phyloP scores from a whole-genome alignment of 2,888 invertebrate genomes.

The Monoplex corrugatus region DNA sequence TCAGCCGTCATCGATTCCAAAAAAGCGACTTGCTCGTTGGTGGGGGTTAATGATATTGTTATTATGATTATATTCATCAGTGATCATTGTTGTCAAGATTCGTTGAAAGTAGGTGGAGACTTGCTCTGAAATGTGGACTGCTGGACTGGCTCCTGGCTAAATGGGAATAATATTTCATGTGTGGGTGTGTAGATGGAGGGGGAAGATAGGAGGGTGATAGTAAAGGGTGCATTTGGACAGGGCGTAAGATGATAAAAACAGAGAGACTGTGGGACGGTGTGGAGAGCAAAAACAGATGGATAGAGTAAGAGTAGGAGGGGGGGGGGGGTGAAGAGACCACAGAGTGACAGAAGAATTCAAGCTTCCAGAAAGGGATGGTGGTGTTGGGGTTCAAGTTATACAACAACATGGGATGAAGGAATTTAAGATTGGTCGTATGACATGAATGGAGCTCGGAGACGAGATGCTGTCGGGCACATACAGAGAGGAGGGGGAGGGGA shows the following conservation, averaged over 20 bases:
- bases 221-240: too few relatives aligned
- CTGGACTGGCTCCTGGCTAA: too few relatives aligned
- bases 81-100: background rate
- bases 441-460: background rate
- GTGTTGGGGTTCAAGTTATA: too few relatives aligned
- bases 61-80: slow-evolving; percentile 1
- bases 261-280: background rate
- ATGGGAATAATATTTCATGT: background rate
- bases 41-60: background rate
- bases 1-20: slow-evolving; percentile 12
- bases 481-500: background rate
- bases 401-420: too few relatives aligned
- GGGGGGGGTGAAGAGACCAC: background rate
- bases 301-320: background rate
- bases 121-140: too few relatives aligned
- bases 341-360: background rate
- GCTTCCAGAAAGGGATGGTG: too few relatives aligned
- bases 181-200: background rate
- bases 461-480: background rate
- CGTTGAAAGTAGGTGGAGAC: background rate
- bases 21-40: background rate
- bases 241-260: too few relatives aligned
- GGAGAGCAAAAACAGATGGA: background rate
- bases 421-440: too few relatives aligned
- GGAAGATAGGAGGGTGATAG: background rate